These are phyloP conservation scores for Gouania willdenowi DNA, from an alignment of 2,797 vertebrate species.

Conservation along the genomic window DNA sequence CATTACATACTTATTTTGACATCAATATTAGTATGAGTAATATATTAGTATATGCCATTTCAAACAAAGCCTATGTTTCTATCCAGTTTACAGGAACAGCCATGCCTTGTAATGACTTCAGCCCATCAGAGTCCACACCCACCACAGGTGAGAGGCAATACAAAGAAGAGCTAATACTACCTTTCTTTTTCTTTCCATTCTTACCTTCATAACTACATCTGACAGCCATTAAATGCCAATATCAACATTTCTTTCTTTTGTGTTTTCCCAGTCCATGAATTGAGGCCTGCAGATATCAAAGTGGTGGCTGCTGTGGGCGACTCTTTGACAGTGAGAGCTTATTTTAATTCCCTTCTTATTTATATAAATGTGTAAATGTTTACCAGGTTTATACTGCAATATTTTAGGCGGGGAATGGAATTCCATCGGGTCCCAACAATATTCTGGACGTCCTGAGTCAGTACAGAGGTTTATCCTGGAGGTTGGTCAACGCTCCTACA, in stretches of 20 bases:
- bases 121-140: constrained; percentile 51
- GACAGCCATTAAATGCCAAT: background rate
- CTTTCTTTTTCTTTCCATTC: background rate
- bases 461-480: constrained; percentile 89
- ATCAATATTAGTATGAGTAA: too few species aligned
- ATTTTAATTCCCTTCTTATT: background rate
- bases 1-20: too few species aligned
- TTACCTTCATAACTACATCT: background rate
- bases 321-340: constrained; percentile 83
- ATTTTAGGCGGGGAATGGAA: constrained; percentile 85
- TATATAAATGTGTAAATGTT: too few species aligned
- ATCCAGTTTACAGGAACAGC: constrained; percentile 63
- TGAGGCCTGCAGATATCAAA: constrained; percentile 83
- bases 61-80: too few species aligned
- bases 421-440: constrained; percentile 63
- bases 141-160: constrained; percentile 50
- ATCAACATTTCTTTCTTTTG: too few species aligned
- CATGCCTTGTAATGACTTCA: constrained; percentile 52
- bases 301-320: constrained; percentile 87
- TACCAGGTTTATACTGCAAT: too few species aligned
- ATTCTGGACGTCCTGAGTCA: constrained; percentile 72
- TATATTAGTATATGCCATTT: too few species aligned
- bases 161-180: background rate
- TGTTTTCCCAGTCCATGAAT: constrained; percentile 77
- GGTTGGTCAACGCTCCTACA: too few species aligned